Percentiles rank a stretch among this genome's conserved stretches.
phyloP scores from a whole-genome alignment of 2,888 invertebrate species.

The Drosophila lutescens region DNA sequence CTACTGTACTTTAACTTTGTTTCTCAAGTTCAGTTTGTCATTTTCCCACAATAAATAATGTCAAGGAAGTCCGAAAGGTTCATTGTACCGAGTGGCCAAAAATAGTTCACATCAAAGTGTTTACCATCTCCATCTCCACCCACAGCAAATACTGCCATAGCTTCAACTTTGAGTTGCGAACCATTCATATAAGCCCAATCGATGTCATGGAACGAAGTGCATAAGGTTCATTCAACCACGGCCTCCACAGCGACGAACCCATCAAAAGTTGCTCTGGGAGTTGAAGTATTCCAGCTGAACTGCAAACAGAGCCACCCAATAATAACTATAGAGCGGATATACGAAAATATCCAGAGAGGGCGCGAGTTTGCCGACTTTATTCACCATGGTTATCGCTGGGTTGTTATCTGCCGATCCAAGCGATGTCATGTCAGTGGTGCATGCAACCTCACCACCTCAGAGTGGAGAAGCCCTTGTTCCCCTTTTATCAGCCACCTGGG shows the following conservation, averaged over 20 bases:
- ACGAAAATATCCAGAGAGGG: conserved; percentile 9
- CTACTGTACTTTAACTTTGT: neutral
- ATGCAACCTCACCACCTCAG: conserved; percentile 58
- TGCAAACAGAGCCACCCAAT: conserved; percentile 43
- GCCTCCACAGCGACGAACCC: conserved; percentile 25
- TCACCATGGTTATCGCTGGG: conserved; percentile 75
- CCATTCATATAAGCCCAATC: conserved; percentile 36
- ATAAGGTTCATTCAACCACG: conserved; percentile 70
- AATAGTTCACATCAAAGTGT: conserved; percentile 43
- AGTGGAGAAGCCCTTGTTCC: conserved; percentile 10
- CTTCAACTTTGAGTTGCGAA: conserved; percentile 16
- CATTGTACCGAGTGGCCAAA: conserved; percentile 25
- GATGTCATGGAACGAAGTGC: conserved; percentile 34
- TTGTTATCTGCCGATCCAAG: conserved; percentile 74
- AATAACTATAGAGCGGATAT: conserved; percentile 35
- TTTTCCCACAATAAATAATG: conserved; percentile 31
- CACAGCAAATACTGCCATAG: neutral
- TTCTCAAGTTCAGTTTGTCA: conserved; percentile 12
- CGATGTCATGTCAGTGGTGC: conserved; percentile 73
- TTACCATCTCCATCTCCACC: conserved; percentile 28
- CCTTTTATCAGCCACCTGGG: neutral
- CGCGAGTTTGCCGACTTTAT: conserved; percentile 45
- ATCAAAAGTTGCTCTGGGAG: conserved; percentile 44
- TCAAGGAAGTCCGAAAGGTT: conserved; percentile 33
- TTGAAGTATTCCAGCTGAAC: conserved; percentile 30